These are phyloP conservation scores for Coecobrya sp. DNA, from an alignment of 2,888 invertebrate genomes.

Conservation along the genomic window DNA sequence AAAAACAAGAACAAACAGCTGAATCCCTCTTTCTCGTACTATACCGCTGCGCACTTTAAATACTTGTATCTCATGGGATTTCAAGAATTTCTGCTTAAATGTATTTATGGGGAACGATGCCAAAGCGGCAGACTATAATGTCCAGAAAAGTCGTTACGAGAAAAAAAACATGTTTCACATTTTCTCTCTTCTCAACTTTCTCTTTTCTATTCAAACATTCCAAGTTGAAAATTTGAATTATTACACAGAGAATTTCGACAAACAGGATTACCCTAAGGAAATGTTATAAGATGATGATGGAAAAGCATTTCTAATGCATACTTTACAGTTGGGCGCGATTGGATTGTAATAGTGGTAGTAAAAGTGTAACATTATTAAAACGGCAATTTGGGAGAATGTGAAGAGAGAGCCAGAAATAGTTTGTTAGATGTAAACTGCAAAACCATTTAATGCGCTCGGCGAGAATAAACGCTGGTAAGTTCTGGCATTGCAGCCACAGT, in stretches of 20 bases:
- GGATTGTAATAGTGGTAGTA: neutral
- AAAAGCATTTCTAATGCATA: slow-evolving; percentile 2
- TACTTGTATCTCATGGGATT: slow-evolving; percentile 30
- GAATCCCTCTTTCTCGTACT: neutral
- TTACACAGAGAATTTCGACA: slow-evolving; percentile 23
- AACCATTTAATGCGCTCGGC: too few relatives aligned
- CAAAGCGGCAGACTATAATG: slow-evolving; percentile 5
- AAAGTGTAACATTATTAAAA: slow-evolving; percentile 35
- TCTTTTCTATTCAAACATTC: slow-evolving; percentile 44
- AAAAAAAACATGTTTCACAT: slow-evolving; percentile 40
- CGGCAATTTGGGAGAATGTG: neutral
- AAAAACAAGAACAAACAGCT: neutral
- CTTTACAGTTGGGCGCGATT: neutral
- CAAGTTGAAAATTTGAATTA: slow-evolving; percentile 67
- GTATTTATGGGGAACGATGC: slow-evolving; percentile 12
- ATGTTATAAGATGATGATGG: slow-evolving; percentile 57
- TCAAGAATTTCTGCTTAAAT: slow-evolving; percentile 13
- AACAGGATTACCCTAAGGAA: slow-evolving; percentile 67
- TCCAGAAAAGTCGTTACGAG: slow-evolving; percentile 60
- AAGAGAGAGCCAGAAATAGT: too few relatives aligned
- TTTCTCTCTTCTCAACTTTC: slow-evolving; percentile 49
- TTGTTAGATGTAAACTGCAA: too few relatives aligned
- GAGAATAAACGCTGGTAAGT: too few relatives aligned
- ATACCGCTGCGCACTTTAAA: slow-evolving; percentile 20
- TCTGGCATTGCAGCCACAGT: neutral